Evolutionary conservation across 2,113 vertebrate genomes (phyloP).

Genomic region (Acrocephalus arundinaceus): DNA sequence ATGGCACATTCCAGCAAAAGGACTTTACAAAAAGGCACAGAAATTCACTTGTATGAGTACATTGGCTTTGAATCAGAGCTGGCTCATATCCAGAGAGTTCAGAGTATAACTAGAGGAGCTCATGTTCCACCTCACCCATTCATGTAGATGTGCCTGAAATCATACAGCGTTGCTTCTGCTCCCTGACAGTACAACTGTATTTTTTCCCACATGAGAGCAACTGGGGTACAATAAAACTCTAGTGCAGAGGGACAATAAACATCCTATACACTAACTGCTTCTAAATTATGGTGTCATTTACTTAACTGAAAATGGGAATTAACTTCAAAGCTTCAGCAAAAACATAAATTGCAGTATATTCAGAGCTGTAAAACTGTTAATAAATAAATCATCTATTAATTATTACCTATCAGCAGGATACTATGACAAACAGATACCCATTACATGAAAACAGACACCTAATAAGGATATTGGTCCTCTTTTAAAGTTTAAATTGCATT

Average conservation of each 20-base stretch:
- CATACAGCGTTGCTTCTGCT: background rate
- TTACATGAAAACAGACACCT: conserved; percentile 13
- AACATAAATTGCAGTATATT: background rate
- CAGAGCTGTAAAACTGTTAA: background rate
- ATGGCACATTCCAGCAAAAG: background rate
- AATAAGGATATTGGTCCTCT: background rate
- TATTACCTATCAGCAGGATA: conserved; percentile 4
- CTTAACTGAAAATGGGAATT: background rate
- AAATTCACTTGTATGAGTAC: background rate
- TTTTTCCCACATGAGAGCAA: background rate
- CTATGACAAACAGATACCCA: background rate
- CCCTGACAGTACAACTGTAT: background rate
- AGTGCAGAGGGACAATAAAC: background rate
- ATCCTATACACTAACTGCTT: background rate
- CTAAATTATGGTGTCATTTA: background rate
- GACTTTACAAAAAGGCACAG: background rate
- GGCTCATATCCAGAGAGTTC: background rate
- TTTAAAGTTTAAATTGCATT: background rate
- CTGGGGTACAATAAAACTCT: background rate
- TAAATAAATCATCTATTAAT: conserved; percentile 29
- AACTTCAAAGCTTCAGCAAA: background rate
- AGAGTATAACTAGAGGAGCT: background rate
- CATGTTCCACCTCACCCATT: background rate
- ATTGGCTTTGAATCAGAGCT: background rate
- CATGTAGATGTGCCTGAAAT: background rate